Evolutionary conservation across 1,140 invertebrate genomes (phyloP), one percentile per base, ranked within the genome.

Genomic region (Mizuhopecten yessoensis): DNA sequence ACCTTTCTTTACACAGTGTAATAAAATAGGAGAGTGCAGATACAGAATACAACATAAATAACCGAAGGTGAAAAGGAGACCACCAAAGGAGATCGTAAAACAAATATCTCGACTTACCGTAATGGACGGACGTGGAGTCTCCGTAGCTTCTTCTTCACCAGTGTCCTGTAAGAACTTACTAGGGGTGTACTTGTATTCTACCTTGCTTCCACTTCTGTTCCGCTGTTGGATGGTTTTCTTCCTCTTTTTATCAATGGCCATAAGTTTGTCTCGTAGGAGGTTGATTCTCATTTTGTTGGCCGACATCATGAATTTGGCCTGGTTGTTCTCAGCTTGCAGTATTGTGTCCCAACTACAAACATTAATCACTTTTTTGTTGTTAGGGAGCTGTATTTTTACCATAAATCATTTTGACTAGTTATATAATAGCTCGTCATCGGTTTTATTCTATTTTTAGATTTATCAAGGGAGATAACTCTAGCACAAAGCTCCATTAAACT

Each of bases 271-370:
- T 13, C 90, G 75, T 10, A 95, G 88, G 42, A 93, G 88, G 42
- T 93, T 93, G 0, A 94, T 93, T 34, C 94, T 89, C 90, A 94
- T 87, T 86, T 93, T 93, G 90, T 94, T 94, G n/a, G 92, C 94
- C 33, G 93, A 93, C 29, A 94, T 94, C 33, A 93, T 89, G 33
- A 93, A 93, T 89, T 94, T 95, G 7, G 95, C 94, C 75, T 94
- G 90, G 75, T 93, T 94, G 91, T 95, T 95, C 88, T 95, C 95
- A 42, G 93, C 91, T 42, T 95, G 93, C 17, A 95, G 91, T 0
- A 94, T 93, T 17, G 95, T 94, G 90, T 94, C 89, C 95, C 95
- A 95, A 36, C 94, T 95, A 86, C 33, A 91, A 87, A 34, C 1
- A 34, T 1, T 17, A 45, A 45, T 39, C 13, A n/a, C n/a, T n/a